Percentiles rank a stretch among this genome's conserved stretches.
Evolutionary conservation across 2,113 vertebrate genomes (phyloP).

Genomic region (Osmerus eperlanus): DNA sequence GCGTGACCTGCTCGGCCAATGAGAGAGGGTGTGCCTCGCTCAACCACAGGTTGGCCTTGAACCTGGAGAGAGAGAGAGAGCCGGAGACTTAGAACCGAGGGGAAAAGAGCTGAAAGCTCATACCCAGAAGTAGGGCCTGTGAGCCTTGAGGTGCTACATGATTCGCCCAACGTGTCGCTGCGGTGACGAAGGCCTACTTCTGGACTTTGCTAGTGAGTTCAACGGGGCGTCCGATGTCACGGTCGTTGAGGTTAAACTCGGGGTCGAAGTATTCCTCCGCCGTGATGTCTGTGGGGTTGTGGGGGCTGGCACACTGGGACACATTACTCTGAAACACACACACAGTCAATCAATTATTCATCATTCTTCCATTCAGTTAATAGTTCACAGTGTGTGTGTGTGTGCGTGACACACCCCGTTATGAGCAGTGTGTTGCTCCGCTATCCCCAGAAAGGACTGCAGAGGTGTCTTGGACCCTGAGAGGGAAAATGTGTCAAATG

Average conservation of each 20-base stretch:
- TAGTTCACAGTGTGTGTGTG: constrained; percentile 5
- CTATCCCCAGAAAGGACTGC: constrained; percentile 78
- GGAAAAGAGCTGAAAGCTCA: not conserved
- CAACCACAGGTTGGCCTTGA: constrained; percentile 77
- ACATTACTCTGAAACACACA: constrained; percentile 69
- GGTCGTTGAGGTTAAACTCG: constrained; percentile 71
- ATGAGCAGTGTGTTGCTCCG: constrained; percentile 74
- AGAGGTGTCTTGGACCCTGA: constrained; percentile 72
- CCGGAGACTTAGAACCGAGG: not conserved
- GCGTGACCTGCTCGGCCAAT: constrained; percentile 77
- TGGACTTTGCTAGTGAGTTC: constrained; percentile 82
- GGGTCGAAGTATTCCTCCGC: constrained; percentile 76
- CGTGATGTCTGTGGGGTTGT: constrained; percentile 80
- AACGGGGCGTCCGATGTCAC: constrained; percentile 76
- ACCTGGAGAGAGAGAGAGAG: constrained; percentile 56
- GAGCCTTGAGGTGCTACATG: not conserved
- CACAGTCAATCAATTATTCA: not conserved
- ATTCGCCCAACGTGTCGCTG: not conserved
- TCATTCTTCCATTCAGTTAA: not conserved
- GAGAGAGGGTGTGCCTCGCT: constrained; percentile 78
- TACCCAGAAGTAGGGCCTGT: not conserved
- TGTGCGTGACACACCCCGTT: constrained; percentile 68
- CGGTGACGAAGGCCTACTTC: constrained; percentile 45
- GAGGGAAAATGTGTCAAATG: not conserved
- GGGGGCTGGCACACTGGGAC: constrained; percentile 77